phyloP scores from a whole-genome alignment of 2,113 vertebrate species.

The Corythornis vintsioides region DNA sequence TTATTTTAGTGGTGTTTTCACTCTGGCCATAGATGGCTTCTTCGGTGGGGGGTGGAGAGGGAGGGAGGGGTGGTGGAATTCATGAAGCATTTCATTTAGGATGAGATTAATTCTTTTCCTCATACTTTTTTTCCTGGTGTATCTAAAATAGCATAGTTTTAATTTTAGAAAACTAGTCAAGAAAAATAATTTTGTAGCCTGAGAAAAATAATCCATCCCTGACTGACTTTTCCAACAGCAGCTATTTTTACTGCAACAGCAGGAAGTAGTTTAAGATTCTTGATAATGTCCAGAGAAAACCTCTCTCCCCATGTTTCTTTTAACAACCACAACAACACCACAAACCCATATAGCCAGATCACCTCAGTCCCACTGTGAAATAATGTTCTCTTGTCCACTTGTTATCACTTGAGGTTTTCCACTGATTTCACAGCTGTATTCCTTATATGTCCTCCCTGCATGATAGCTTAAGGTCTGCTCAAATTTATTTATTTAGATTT shows the following conservation, averaged over 20 bases:
- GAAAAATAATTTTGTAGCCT: not conserved
- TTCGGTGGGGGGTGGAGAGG: not conserved
- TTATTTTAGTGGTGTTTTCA: not conserved
- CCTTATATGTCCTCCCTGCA: constrained; percentile 42
- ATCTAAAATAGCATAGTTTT: not conserved
- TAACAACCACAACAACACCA: not conserved
- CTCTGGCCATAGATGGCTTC: not conserved
- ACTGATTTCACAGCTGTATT: constrained; percentile 60
- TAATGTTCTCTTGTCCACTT: constrained; percentile 53
- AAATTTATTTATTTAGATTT: constrained; percentile 77
- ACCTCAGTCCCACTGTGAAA: constrained; percentile 16
- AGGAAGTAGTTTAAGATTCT: not conserved
- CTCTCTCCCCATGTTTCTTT: not conserved
- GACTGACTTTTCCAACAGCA: not conserved
- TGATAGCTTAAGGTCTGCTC: constrained; percentile 41
- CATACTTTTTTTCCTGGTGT: not conserved
- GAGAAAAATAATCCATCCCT: not conserved
- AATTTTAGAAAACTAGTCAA: not conserved
- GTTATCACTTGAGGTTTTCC: constrained; percentile 41
- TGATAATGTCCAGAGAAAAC: not conserved
- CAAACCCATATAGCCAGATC: not conserved
- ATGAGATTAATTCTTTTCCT: not conserved
- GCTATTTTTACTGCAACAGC: not conserved
- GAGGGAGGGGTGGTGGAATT: not conserved
- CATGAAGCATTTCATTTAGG: not conserved